These are phyloP conservation scores for Tympanuchus pallidicinctus DNA, from an alignment of 2,113 vertebrate species.

Conservation along the genomic window DNA sequence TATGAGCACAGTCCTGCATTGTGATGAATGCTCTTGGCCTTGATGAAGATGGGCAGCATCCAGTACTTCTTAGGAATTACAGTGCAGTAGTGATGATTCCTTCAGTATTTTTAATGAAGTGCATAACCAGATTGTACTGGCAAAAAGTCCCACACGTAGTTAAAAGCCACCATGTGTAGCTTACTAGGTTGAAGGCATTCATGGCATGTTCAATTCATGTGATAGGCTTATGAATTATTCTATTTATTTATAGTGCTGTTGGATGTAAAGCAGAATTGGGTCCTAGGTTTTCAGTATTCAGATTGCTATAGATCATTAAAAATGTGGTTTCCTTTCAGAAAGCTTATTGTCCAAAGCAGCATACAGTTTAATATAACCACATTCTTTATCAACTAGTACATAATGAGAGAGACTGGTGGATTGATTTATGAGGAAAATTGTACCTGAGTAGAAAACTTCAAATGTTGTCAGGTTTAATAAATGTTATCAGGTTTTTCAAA, in stretches of 20 bases:
- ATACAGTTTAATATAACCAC: not conserved
- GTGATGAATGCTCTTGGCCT: not conserved
- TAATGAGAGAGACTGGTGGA: not conserved
- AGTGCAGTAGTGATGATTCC: not conserved
- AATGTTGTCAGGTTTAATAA: not conserved
- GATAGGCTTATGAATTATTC: not conserved
- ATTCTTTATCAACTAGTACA: not conserved
- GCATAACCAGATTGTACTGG: not conserved
- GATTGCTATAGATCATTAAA: not conserved
- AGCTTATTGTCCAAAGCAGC: too few species aligned
- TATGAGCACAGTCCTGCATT: not conserved
- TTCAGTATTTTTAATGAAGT: not conserved
- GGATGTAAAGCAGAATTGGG: not conserved
- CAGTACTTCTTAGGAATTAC: not conserved
- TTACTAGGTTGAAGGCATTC: not conserved
- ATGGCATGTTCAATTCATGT: not conserved
- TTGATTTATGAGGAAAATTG: not conserved
- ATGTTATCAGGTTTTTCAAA: not conserved
- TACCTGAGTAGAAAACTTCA: not conserved
- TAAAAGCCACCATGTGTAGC: not conserved
- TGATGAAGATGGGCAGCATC: not conserved
- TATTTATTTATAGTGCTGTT: not conserved
- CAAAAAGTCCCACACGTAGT: not conserved
- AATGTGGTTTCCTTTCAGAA: not conserved
- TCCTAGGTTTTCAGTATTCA: not conserved